Evolutionary conservation across 2,797 vertebrate genomes (phyloP), one percentile per base, ranked within the genome.

Genomic region (Diceros bicornis): DNA sequence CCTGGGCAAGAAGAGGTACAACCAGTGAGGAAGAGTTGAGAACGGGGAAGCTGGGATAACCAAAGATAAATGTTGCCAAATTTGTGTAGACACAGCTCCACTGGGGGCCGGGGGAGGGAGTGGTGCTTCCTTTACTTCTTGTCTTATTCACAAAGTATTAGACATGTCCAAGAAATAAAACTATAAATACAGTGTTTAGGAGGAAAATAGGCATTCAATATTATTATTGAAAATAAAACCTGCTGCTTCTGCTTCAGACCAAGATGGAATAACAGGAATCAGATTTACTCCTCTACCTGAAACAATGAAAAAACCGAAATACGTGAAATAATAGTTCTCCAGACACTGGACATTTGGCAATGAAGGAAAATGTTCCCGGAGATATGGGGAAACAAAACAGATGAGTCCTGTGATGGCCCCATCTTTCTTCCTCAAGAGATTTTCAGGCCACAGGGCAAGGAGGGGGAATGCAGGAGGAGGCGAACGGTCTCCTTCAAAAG

Each of bases 141-240:
- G 12, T 64, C 47, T 78, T 41, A 66, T 16, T 66, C 47, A 68
- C n/a, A 23, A 83, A 78, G 61, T 52, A 57, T 20, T 41, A 55
- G 34, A 44, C 61, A n/a, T 41, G 88, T 66, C 62, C 47, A 32
- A 37, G 47, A n/a, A 90, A 57, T 55, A 41, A 55, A 78, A 74
- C 47, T 41, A 41, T 37, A 64, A 50, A 27, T 41, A 57, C 55
- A 41, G 59, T 68, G 47, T 37, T 41, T 41, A n/a, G 62, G 47
- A 41, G 47, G 62, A 75, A 55, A 41, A 57, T 4, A 44, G 61
- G 34, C 47, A 41, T 79, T 90, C 68, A 68, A 55, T 78, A 68
- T 68, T 79, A 44, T 71, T 74, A 90, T 18, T 79, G 62, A 79
- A 79, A 79, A 79, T 79, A 90, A 66, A 68, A 90, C 13, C 47